These are phyloP conservation scores for Thamnophis sirtalis DNA, from an alignment of 2,113 vertebrate species.

Conservation along the genomic window DNA sequence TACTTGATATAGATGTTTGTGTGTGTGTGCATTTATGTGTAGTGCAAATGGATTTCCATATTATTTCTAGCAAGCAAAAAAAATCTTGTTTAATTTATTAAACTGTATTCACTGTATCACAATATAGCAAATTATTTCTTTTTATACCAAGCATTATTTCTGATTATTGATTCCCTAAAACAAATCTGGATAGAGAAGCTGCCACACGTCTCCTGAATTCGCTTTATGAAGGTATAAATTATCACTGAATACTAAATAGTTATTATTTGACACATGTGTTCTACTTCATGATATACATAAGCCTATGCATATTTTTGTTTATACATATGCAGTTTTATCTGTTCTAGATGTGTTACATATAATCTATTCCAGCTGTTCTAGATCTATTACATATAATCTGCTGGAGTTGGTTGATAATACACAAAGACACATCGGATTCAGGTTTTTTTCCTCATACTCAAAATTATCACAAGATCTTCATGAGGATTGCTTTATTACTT, in stretches of 20 bases:
- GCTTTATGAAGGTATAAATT: not conserved
- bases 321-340: not conserved
- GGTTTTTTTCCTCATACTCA: not conserved
- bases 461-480: not conserved
- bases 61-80: not conserved
- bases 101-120: not conserved
- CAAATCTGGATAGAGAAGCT: not conserved
- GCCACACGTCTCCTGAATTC: not conserved
- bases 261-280: not conserved
- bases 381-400: not conserved
- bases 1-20: not conserved
- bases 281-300: not conserved
- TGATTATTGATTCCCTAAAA: not conserved
- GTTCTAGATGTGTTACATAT: not conserved
- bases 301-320: not conserved
- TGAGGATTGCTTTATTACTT: not conserved
- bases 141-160: not conserved
- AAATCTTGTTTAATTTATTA: not conserved
- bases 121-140: not conserved
- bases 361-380: not conserved
- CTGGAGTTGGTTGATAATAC: not conserved
- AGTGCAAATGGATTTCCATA: not conserved
- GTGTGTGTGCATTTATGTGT: not conserved
- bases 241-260: not conserved
- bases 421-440: not conserved